Evolutionary conservation across 2,888 invertebrate genomes (phyloP), one percentile per base, ranked within the genome.

Genomic region (Amphipyra berbera): DNA sequence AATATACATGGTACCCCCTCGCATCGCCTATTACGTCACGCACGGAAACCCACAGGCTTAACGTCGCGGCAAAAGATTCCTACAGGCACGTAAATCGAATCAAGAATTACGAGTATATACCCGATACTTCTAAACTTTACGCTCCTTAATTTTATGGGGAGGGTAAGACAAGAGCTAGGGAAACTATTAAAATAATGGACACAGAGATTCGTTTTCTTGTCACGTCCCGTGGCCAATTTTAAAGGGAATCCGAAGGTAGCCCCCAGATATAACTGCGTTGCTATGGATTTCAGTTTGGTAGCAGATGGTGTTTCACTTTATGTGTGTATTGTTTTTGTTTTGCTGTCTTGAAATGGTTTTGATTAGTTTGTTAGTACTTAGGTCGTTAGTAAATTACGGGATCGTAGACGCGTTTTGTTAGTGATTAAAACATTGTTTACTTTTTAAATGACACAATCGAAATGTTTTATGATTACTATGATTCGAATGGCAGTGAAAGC

Each of bases 171-270:
- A 81, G 82, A 78, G 82, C 80, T 81, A 83, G 82, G 79, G 78
- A 83, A 85, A 83, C 86, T 84, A 88, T 90, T 88, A 90, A 87
- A 88, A 90, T 88, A 89, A 88, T 88, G 83, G 86, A 70, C 73
- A 78, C 71, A 60, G 71, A 80, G 82, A 83, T 90, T 85, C 78
- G 82, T 68, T 80, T 85, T 84, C 92, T 67, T 73, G 83, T 88
- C 92, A 93, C 92, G 92, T 92, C 21, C 49, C 15, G 69, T 73
- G 81, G 85, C 89, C 90, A 90, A 91, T 91, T 92, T 91, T 88
- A 89, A 88, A 90, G 88, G 88, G 79, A 82, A 79, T 70, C 71
- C 63, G 76, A 72, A 63, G 73, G 74, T 63, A 21, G 61, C 71
- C 61, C 61, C 52, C 72, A 61, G 65, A 65, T 76, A 73, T 79